A percentile compares a stretch with the other conserved stretches of the same genome.
Conservation (phyloP, 2,888 invertebrate genomes). For the Acleris literana region DNA sequence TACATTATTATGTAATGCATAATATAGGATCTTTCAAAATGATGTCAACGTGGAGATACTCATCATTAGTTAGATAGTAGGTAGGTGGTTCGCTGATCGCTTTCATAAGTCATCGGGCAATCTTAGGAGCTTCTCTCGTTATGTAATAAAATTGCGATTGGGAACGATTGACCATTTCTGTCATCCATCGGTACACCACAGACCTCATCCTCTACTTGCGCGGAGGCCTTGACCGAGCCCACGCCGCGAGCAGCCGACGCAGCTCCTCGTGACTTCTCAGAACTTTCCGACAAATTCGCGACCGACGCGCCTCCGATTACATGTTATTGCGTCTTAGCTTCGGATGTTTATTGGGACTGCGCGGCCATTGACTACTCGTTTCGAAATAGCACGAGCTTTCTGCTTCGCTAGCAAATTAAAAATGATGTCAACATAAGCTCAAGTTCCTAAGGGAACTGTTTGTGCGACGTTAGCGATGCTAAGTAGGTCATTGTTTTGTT, state of each 20-base stretch:
- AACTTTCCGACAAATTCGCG: constrained; percentile 52
- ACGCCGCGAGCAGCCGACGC: constrained; percentile 52
- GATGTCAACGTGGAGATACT: constrained; percentile 18
- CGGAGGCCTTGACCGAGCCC: constrained; percentile 71
- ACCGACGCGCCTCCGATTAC: constrained; percentile 57
- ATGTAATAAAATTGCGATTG: too few relatives aligned
- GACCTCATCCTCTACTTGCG: background rate
- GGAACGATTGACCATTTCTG: too few relatives aligned
- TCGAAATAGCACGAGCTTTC: constrained; percentile 18
- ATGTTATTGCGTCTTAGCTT: constrained; percentile 51
- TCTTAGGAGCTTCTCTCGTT: too few relatives aligned
- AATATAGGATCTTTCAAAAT: constrained; percentile 26
- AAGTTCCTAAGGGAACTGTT: constrained; percentile 16
- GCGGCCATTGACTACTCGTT: constrained; percentile 27
- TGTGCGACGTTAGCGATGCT: background rate
- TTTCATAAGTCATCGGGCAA: too few relatives aligned
- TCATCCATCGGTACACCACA: background rate
- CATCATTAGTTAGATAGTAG: background rate
- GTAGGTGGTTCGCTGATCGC: too few relatives aligned
- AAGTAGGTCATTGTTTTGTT: constrained; percentile 25
- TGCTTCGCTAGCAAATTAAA: constrained; percentile 9
- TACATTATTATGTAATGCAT: constrained; percentile 29
- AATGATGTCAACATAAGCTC: constrained; percentile 23
- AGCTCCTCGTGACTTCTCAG: constrained; percentile 62
- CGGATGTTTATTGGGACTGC: constrained; percentile 19